A percentile compares a stretch with the other conserved stretches of the same genome.
phyloP scores from a whole-genome alignment of 2,113 vertebrate species.

The Hippocampus mohnikei region DNA sequence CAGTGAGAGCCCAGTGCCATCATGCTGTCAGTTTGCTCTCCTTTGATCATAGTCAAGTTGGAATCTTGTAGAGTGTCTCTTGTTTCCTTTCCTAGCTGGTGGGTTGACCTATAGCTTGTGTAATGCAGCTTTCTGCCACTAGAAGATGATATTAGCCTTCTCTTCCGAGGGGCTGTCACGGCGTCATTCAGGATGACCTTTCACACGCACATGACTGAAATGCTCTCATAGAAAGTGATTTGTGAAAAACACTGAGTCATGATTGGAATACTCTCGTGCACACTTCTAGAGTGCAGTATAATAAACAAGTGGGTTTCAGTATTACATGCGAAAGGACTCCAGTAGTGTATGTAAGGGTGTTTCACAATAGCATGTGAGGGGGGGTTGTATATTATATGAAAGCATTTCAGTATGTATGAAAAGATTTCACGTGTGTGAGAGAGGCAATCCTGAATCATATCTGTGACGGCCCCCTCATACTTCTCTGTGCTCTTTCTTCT shows the following conservation, averaged over 20 bases:
- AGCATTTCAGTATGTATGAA: no score
- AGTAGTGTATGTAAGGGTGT: neutral
- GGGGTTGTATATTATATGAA: no score
- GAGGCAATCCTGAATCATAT: neutral
- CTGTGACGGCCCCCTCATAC: neutral
- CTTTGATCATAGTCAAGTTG: conserved; percentile 65
- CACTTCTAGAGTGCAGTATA: no score
- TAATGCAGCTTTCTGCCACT: conserved; percentile 56
- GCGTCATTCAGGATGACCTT: neutral
- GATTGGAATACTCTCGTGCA: neutral
- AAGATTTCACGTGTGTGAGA: neutral
- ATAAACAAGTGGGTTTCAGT: no score
- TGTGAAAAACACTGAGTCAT: no score
- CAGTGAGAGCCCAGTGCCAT: conserved; percentile 69
- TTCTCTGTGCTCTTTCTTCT: conserved; percentile 67
- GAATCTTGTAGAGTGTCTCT: conserved; percentile 61
- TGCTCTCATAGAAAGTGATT: no score
- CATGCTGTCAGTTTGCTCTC: conserved; percentile 71
- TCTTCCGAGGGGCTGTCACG: neutral
- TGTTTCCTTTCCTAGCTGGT: conserved; percentile 44
- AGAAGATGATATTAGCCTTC: conserved; percentile 62
- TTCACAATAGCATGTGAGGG: neutral
- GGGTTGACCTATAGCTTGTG: conserved; percentile 51
- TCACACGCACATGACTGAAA: neutral
- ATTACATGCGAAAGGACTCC: neutral